phyloP scores from a whole-genome alignment of 1,140 invertebrate species.

The Popillia japonica region DNA sequence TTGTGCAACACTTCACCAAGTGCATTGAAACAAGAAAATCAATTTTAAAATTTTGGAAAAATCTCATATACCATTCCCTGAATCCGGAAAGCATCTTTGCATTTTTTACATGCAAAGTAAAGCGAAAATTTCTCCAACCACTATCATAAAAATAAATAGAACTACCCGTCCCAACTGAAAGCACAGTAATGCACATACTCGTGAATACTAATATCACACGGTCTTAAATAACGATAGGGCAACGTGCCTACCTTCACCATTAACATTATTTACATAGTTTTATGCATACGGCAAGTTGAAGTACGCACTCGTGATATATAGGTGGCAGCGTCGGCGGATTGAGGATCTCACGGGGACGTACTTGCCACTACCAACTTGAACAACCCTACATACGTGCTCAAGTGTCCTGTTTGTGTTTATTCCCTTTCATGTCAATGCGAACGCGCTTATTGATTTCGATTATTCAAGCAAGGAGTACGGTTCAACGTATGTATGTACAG shows the following conservation, averaged over 20 bases:
- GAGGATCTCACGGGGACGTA: constrained; percentile 37
- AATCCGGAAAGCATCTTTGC: too few relatives aligned
- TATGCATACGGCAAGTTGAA: constrained; percentile 42
- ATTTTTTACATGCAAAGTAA: too few relatives aligned
- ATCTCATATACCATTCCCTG: too few relatives aligned
- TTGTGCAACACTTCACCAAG: too few relatives aligned
- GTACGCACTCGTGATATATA: constrained; percentile 38
- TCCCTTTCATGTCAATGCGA: constrained; percentile 38
- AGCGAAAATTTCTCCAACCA: too few relatives aligned
- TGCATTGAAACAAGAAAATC: too few relatives aligned
- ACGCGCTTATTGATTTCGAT: constrained; percentile 36
- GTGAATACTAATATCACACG: constrained; percentile 21
- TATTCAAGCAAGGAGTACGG: not conserved
- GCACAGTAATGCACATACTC: not conserved
- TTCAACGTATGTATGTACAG: not conserved
- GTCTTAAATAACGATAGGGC: constrained; percentile 29
- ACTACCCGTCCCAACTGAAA: too few relatives aligned
- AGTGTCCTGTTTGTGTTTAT: constrained; percentile 42
- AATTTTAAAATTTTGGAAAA: too few relatives aligned
- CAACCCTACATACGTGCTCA: constrained; percentile 46
- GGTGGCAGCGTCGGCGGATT: constrained; percentile 31
- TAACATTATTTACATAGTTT: constrained; percentile 44
- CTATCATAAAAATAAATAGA: too few relatives aligned
- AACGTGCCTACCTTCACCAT: constrained; percentile 30
- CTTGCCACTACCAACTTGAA: constrained; percentile 41